Evolutionary conservation across 2,113 vertebrate genomes (phyloP).

Genomic region (Glareola pratincola): DNA sequence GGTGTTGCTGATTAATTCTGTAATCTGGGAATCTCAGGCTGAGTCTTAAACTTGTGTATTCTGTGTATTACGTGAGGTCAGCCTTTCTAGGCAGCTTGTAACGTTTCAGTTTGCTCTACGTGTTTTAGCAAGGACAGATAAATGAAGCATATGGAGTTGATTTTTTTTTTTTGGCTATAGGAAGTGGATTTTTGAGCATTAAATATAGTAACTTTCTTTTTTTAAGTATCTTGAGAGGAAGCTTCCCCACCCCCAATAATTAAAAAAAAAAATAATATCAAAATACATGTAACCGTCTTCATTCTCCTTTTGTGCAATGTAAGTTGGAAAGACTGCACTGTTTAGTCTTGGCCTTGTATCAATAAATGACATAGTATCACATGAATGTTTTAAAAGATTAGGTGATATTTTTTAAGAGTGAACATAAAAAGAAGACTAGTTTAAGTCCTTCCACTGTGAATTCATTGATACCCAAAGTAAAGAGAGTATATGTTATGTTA

Average conservation of each 20-base stretch:
- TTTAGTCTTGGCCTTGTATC: slow-evolving; percentile 30
- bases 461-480: background rate
- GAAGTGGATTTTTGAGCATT: slow-evolving; percentile 30
- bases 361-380: slow-evolving; percentile 15
- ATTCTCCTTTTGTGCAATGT: background rate
- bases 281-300: background rate
- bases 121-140: background rate
- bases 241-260: background rate
- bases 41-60: background rate
- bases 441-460: background rate
- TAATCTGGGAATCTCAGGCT: background rate
- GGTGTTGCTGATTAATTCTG: background rate
- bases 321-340: background rate
- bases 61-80: background rate
- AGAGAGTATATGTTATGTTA: background rate
- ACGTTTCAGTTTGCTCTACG: background rate
- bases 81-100: background rate
- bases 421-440: background rate
- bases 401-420: background rate
- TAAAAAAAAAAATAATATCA: background rate
- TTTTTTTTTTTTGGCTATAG: slow-evolving; percentile 22
- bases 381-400: slow-evolving; percentile 27
- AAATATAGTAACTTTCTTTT: slow-evolving; percentile 23
- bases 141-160: background rate
- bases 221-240: background rate